A percentile compares a stretch with the other conserved stretches of the same genome.
Evolutionary conservation across 2,113 vertebrate species (phyloP).

Genomic region (Ptilonorhynchus violaceus): DNA sequence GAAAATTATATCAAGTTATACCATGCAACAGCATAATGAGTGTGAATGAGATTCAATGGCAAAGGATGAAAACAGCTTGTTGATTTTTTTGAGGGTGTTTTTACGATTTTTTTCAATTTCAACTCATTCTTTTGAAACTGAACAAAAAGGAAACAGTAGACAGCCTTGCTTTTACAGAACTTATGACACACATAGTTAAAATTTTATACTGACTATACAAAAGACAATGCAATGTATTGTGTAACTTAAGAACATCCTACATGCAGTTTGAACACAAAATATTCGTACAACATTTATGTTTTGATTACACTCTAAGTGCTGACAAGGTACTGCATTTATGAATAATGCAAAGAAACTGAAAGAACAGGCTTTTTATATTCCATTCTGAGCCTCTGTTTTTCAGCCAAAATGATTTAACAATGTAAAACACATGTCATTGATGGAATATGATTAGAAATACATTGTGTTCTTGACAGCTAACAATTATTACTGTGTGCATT

Average conservation of each 20-base stretch:
- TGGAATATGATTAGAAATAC: slow-evolving; percentile 73
- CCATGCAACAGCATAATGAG: background rate
- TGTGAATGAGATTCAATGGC: background rate
- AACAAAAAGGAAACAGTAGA: slow-evolving; percentile 7
- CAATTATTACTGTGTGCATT: slow-evolving; percentile 64
- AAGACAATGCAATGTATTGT: slow-evolving; percentile 23
- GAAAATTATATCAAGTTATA: background rate
- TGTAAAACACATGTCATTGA: slow-evolving; percentile 71
- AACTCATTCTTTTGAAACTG: slow-evolving; percentile 11
- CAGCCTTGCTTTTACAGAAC: slow-evolving; percentile 6
- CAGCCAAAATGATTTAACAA: slow-evolving; percentile 70
- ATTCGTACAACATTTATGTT: slow-evolving; percentile 77
- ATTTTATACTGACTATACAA: slow-evolving; percentile 49
- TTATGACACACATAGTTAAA: slow-evolving; percentile 13
- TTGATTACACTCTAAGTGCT: slow-evolving; percentile 74
- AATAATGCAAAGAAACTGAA: slow-evolving; percentile 75
- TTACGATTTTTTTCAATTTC: background rate
- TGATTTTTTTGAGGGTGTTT: background rate
- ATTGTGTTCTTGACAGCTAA: slow-evolving; percentile 70
- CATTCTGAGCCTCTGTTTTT: slow-evolving; percentile 62
- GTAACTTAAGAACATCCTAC: slow-evolving; percentile 48
- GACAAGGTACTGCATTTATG: slow-evolving; percentile 69
- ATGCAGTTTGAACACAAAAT: slow-evolving; percentile 62
- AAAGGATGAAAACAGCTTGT: background rate
- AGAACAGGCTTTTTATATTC: slow-evolving; percentile 67